phyloP scores from a whole-genome alignment of 92 coral and sea anemone genomes.

The Ricordea florida region DNA sequence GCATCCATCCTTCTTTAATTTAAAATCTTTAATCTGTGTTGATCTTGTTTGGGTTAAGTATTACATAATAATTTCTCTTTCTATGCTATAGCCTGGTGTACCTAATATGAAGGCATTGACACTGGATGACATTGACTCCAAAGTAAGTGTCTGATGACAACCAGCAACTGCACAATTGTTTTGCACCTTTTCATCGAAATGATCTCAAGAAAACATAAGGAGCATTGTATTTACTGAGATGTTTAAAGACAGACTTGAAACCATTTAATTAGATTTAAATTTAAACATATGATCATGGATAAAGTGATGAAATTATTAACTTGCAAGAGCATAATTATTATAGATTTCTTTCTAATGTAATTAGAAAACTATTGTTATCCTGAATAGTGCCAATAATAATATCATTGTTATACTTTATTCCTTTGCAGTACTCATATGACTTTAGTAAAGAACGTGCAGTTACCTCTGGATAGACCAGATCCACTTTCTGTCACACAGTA shows the following conservation, averaged over 20 bases:
- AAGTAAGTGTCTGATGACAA: constrained; percentile 42
- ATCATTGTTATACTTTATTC: no score
- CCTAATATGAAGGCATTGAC: constrained; percentile 67
- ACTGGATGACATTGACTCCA: constrained; percentile 57
- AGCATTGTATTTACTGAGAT: neutral
- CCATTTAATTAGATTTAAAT: neutral
- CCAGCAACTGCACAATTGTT: neutral
- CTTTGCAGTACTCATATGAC: constrained; percentile 51
- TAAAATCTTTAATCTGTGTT: neutral
- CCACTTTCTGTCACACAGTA: no score
- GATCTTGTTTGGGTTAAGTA: neutral
- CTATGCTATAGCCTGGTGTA: constrained; percentile 44
- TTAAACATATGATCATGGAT: neutral
- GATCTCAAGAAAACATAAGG: neutral
- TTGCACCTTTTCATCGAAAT: neutral
- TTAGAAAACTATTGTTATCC: no score
- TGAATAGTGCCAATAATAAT: no score
- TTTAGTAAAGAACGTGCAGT: constrained; percentile 43
- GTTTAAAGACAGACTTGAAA: neutral
- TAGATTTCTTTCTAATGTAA: no score
- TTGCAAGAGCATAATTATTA: no score
- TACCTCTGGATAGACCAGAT: constrained; percentile 32
- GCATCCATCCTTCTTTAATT: no score
- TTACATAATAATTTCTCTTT: neutral
- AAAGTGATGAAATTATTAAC: neutral